Evolutionary conservation across 2,888 invertebrate genomes (phyloP).

Genomic region (Drosophila neonasuta): DNA sequence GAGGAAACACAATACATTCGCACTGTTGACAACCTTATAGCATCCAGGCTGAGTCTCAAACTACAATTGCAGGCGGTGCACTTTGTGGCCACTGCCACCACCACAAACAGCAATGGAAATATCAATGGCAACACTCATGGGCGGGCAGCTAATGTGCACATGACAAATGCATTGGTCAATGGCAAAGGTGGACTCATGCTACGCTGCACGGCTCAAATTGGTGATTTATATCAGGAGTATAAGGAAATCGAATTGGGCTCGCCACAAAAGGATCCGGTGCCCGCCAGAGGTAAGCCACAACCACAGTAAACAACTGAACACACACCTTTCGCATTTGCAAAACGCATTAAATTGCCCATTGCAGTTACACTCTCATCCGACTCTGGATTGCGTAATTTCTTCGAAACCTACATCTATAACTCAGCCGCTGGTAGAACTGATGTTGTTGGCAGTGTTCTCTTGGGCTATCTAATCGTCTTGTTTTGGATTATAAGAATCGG

Average conservation of each 20-base stretch:
- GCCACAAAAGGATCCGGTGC: slow-evolving; percentile 88
- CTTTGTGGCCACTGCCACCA: slow-evolving; percentile 71
- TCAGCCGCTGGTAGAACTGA: slow-evolving; percentile 54
- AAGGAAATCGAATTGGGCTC: slow-evolving; percentile 88
- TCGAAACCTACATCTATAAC: slow-evolving; percentile 78
- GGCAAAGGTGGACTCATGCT: slow-evolving; percentile 84
- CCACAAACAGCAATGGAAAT: slow-evolving; percentile 39
- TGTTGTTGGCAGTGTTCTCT: slow-evolving; percentile 9
- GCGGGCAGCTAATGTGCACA: slow-evolving; percentile 54
- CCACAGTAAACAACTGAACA: slow-evolving; percentile 26
- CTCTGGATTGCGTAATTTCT: slow-evolving; percentile 77
- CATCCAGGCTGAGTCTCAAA: slow-evolving; percentile 81
- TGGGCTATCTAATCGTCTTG: slow-evolving; percentile 39
- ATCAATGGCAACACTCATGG: slow-evolving; percentile 47
- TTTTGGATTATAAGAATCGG: slow-evolving; percentile 46
- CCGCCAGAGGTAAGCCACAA: slow-evolving; percentile 87
- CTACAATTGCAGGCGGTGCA: slow-evolving; percentile 82
- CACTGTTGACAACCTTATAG: slow-evolving; percentile 81
- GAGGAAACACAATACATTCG: slow-evolving; percentile 81
- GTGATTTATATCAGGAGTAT: slow-evolving; percentile 87
- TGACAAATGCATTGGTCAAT: slow-evolving; percentile 59
- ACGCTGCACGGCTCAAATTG: slow-evolving; percentile 88
- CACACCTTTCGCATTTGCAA: slow-evolving; percentile 32
- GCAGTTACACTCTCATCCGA: slow-evolving; percentile 80
- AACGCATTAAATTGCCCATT: slow-evolving; percentile 50